Conservation (phyloP, 2,888 invertebrate genomes). For the Drosophila subquinaria region DNA sequence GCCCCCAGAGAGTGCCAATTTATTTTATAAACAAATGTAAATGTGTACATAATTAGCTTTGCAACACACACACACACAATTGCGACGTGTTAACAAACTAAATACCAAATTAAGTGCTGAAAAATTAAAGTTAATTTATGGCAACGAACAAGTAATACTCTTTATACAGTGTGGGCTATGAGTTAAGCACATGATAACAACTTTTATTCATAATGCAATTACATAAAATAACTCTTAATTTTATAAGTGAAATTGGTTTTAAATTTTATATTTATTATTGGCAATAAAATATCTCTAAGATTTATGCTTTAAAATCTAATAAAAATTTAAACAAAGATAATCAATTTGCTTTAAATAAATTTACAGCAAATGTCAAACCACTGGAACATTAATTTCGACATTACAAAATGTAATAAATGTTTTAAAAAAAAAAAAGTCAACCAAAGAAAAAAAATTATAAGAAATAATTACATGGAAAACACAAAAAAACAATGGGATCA, state of each 20-base stretch:
- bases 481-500: constrained; percentile 21
- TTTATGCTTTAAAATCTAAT: background rate
- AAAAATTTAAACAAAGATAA: too few relatives aligned
- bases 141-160: constrained; percentile 10
- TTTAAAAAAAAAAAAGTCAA: constrained; percentile 40
- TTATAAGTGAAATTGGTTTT: background rate
- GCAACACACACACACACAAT: constrained; percentile 1
- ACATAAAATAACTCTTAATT: too few relatives aligned
- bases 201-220: too few relatives aligned
- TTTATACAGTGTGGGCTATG: background rate
- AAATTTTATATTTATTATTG: background rate
- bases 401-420: constrained; percentile 49
- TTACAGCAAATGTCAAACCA: constrained; percentile 41
- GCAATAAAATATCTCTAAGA: background rate
- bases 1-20: constrained; percentile 22
- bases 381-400: constrained; percentile 28
- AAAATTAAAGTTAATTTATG: background rate
- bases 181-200: too few relatives aligned
- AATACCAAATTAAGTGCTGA: constrained; percentile 31
- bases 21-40: constrained; percentile 32
- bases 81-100: constrained; percentile 45
- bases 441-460: background rate
- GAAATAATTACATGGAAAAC: constrained; percentile 40
- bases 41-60: constrained; percentile 41
- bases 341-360: constrained; percentile 13